A percentile compares a stretch with the other conserved stretches of the same genome.
Conservation (phyloP, 2,797 vertebrate genomes). For the Falco columbarius region DNA sequence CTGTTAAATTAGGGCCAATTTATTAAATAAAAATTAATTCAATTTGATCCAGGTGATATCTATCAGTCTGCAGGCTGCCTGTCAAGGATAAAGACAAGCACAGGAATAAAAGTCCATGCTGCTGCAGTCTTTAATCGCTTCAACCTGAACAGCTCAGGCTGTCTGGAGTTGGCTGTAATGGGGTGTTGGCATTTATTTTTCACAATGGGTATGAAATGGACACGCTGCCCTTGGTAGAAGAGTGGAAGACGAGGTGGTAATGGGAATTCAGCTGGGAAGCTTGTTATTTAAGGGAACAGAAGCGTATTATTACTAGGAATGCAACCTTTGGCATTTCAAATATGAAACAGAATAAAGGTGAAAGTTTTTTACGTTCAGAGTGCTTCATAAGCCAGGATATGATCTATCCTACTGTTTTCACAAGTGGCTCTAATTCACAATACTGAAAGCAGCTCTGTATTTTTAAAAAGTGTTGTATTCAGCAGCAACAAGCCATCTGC, state of each 20-base stretch:
- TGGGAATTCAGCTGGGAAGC: background rate
- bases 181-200: background rate
- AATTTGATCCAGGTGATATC: background rate
- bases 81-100: background rate
- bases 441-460: background rate
- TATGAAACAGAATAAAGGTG: background rate
- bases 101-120: background rate
- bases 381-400: background rate
- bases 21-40: background rate
- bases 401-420: background rate
- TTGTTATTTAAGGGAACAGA: background rate
- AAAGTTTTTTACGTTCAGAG: background rate
- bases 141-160: background rate
- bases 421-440: background rate
- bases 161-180: background rate
- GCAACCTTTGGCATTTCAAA: background rate
- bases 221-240: background rate
- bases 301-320: background rate
- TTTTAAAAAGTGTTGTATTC: background rate
- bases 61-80: background rate
- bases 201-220: background rate
- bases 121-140: background rate
- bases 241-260: background rate
- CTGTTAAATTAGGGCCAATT: background rate
- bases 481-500: constrained; percentile 53